phyloP scores from a whole-genome alignment of 2,797 vertebrate genomes.

The Vultur gryphus region DNA sequence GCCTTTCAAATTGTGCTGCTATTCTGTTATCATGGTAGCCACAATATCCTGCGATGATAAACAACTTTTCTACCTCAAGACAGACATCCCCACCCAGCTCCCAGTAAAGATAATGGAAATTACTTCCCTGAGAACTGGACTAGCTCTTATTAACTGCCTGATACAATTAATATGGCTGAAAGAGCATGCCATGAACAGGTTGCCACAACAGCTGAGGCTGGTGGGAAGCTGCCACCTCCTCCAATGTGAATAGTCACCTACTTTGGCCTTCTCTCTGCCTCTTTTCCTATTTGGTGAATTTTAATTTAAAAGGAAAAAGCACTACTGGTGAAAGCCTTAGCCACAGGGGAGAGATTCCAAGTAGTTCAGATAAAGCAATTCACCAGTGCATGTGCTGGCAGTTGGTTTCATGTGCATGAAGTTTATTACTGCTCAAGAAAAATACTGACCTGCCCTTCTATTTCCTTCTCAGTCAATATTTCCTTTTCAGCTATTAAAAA shows the following conservation, averaged over 20 bases:
- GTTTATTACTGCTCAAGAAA: background rate
- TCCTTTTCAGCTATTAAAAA: background rate
- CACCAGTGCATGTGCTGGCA: background rate
- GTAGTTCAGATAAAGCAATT: background rate
- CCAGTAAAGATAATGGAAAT: constrained; percentile 16
- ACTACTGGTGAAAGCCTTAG: background rate
- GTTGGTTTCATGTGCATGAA: background rate
- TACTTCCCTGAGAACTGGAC: constrained; percentile 7
- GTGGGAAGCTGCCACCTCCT: background rate
- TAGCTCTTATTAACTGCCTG: background rate
- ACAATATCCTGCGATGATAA: constrained; percentile 48
- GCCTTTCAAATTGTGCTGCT: constrained; percentile 26
- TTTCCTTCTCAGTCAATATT: background rate
- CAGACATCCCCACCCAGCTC: constrained; percentile 34
- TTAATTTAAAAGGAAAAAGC: background rate
- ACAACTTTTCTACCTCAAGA: constrained; percentile 34
- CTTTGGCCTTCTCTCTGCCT: background rate
- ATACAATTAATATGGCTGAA: background rate
- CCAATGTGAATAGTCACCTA: background rate
- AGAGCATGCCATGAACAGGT: background rate
- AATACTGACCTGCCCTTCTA: background rate
- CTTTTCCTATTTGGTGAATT: background rate
- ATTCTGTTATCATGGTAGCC: constrained; percentile 33
- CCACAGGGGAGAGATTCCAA: background rate
- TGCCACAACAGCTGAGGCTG: background rate